Conservation (phyloP, 64 coral and sea anemone genomes). For the Stichodactyla helianthus region DNA sequence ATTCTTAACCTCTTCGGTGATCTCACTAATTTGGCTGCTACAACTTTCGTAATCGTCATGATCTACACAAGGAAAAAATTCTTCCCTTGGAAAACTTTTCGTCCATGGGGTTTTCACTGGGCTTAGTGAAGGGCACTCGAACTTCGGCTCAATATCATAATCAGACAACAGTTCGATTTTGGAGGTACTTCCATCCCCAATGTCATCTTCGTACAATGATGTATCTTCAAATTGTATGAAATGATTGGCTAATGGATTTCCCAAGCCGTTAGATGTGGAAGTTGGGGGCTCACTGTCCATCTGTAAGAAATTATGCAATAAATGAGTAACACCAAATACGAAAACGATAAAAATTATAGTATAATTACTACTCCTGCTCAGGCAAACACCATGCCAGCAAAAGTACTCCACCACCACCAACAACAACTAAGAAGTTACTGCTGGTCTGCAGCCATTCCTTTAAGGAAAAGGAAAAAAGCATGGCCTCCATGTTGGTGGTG, state of each 20-base stretch:
- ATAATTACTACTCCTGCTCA: too few species aligned
- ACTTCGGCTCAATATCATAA: background rate
- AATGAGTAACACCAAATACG: background rate
- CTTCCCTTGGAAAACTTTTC: background rate
- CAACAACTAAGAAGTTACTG: background rate
- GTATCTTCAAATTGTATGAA: background rate
- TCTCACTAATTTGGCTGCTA: slow-evolving; percentile 9
- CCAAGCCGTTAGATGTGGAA: background rate
- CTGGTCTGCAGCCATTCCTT: too few species aligned
- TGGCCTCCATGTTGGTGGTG: too few species aligned
- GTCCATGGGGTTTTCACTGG: background rate
- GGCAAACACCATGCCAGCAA: too few species aligned
- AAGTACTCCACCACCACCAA: background rate
- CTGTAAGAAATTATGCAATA: background rate
- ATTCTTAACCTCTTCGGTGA: background rate
- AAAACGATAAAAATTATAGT: too few species aligned
- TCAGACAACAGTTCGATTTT: background rate
- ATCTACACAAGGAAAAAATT: background rate
- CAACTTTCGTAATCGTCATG: background rate
- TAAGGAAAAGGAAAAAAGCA: too few species aligned
- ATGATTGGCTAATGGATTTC: background rate
- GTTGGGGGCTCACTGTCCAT: background rate
- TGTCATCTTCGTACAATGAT: background rate
- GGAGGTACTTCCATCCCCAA: background rate
- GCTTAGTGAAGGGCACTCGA: background rate